These are phyloP conservation scores for Magallana nippona DNA, from an alignment of 2,888 invertebrate species.

Conservation along the genomic window DNA sequence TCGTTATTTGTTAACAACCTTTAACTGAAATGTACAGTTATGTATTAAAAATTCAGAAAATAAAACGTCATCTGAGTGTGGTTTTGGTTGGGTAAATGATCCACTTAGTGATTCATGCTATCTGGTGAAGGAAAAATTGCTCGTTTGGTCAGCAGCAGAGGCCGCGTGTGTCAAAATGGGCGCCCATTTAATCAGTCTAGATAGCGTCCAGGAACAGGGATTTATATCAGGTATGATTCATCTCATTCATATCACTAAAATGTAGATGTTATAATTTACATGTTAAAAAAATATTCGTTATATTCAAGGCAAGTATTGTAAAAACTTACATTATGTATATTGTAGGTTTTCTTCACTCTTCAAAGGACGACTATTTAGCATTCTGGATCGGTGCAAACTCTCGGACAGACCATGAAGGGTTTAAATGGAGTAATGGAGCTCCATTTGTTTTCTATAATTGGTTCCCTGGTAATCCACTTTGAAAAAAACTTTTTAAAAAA, in stretches of 20 bases:
- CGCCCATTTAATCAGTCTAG: not conserved
- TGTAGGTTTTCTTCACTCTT: not conserved
- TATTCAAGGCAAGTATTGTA: no score
- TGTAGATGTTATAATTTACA: no score
- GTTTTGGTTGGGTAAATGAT: not conserved
- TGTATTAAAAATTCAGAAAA: not conserved
- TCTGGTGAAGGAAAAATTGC: not conserved
- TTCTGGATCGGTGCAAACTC: conserved; percentile 14
- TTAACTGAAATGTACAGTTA: no score
- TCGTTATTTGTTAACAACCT: no score
- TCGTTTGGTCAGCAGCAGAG: conserved; percentile 9
- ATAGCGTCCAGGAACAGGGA: not conserved
- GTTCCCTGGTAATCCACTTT: not conserved
- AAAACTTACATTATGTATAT: not conserved
- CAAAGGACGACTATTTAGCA: not conserved
- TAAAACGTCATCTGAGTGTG: not conserved
- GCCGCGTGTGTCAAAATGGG: not conserved
- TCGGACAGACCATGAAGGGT: not conserved
- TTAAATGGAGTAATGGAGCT: not conserved
- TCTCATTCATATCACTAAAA: no score
- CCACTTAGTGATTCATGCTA: not conserved
- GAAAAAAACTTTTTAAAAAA: no score
- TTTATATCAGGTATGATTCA: conserved; percentile 8
- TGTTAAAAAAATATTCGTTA: no score
- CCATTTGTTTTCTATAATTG: conserved; percentile 15